Evolutionary conservation across 2,888 invertebrate species (phyloP).

Genomic region (Aphodius sticticus): DNA sequence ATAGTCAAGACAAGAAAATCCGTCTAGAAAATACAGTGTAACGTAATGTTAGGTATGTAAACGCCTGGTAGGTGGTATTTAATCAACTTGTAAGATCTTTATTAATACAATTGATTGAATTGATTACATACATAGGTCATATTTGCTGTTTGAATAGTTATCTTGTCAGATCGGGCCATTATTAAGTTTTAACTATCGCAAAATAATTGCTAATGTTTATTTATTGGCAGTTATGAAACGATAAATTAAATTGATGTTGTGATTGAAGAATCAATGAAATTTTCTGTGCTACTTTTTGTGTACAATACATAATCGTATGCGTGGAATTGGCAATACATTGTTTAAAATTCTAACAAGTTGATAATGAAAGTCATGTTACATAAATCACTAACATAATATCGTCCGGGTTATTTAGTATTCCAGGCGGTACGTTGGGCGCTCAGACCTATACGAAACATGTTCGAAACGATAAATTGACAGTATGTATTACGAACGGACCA

Average conservation of each 20-base stretch:
- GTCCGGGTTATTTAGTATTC: neutral
- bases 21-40: neutral
- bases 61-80: neutral
- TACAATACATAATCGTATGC: neutral
- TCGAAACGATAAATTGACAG: too few species aligned
- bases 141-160: neutral
- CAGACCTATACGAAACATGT: too few species aligned
- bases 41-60: neutral
- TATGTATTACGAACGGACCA: too few species aligned
- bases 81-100: neutral
- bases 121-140: neutral
- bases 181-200: neutral
- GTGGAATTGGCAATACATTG: neutral
- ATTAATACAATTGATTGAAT: neutral
- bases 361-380: neutral
- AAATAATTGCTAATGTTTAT: constrained; percentile 4
- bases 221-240: neutral
- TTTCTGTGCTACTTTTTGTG: neutral
- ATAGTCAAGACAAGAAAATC: neutral
- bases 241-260: neutral
- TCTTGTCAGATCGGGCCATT: neutral
- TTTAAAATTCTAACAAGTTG: neutral
- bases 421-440: neutral
- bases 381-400: neutral
- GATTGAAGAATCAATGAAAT: neutral